Base-by-base conservation (phyloP, 2,888 invertebrate species). In the Amphipyra tragopoginis region DNA sequence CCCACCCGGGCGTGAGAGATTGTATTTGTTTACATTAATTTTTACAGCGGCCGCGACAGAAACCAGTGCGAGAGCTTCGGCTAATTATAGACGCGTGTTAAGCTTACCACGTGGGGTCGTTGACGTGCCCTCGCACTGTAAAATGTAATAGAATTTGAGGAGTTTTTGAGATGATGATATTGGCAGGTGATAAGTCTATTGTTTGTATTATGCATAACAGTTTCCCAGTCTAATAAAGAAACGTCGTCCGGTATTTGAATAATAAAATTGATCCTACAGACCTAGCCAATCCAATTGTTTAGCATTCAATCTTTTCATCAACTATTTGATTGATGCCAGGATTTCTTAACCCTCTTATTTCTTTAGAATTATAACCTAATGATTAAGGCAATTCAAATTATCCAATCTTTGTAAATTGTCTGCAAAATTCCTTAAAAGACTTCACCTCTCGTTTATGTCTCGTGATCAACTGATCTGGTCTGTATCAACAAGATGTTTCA, bases 1-100 rank as follows among this genome's bases (percentile, higher is more conserved):
- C 81, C 93, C 93, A 93, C 93, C 93, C 93, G 87, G 81, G 90
- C 89, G 92, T 91, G 91, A 87, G 91, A 92, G 88, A 83, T 81
- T 78, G 83, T 91, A 86, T 91, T 92, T 93, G 93, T 93, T 93
- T 93, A 93, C 90, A 72, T 93, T 87, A 93, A 90, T 93, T 93
- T 93, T 93, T 93, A 93, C 93, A 92, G 91, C 93, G 83, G 90
- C 92, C 93, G 84, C 93, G 93, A 93, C 93, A 93, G 82, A 90
- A 93, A 93, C 93, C 93, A 94, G 93, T 93, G 86, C 92, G 88
- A 90, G 91, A 88, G 89, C 78, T 42, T 63, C 63, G 63, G 82
- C 89, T 94, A 93, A 92, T 91, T 90, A 90, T 94, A 93, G 93
- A 88, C 71, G 83, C 70, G 86, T 86, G 75, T 87, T 88, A 92